A percentile compares a stretch with the other conserved stretches of the same genome.
Conservation (phyloP, 2,113 vertebrate species). For the Loxodonta africana region DNA sequence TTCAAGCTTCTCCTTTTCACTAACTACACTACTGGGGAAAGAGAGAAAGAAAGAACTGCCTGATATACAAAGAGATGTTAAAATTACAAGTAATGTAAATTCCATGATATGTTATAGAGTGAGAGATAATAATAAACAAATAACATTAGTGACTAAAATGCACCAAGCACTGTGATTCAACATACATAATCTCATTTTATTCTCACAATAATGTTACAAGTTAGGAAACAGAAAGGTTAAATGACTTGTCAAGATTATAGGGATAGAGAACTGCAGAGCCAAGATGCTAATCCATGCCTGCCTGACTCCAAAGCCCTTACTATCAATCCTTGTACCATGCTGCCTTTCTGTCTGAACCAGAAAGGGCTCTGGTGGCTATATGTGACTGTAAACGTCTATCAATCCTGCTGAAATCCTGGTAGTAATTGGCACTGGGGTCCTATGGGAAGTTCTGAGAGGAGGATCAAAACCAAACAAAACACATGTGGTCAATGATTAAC, state of each 20-base stretch:
- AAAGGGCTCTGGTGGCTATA: neutral
- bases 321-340: neutral
- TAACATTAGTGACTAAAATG: neutral
- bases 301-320: neutral
- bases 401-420: constrained; percentile 29
- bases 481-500: constrained; percentile 73
- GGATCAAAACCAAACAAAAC: constrained; percentile 66
- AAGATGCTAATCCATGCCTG: neutral
- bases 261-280: neutral
- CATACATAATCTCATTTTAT: neutral
- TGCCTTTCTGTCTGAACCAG: neutral
- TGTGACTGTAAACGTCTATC: constrained; percentile 44
- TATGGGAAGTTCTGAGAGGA: constrained; percentile 13
- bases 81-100: constrained; percentile 39
- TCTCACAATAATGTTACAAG: constrained; percentile 24
- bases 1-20: neutral
- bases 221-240: neutral
- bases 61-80: neutral
- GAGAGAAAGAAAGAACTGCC: neutral
- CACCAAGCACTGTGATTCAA: neutral
- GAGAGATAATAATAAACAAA: neutral
- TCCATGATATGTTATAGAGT: neutral
- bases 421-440: constrained; percentile 38
- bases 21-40: neutral
- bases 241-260: neutral